Conservation (phyloP, 2,888 invertebrate species). For the Lumbricus terrestris region DNA sequence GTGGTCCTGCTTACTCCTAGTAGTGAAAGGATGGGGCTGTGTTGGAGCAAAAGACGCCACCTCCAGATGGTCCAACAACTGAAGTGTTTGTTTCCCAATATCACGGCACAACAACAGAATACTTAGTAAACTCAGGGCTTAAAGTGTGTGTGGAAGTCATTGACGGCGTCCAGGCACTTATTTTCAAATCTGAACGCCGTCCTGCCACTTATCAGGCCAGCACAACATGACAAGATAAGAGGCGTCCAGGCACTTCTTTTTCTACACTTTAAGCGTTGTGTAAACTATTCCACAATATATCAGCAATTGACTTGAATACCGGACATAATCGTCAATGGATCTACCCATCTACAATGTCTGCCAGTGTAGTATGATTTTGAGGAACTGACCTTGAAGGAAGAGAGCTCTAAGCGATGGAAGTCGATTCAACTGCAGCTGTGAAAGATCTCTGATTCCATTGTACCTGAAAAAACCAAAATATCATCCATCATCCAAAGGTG, state of each 20-base stretch:
- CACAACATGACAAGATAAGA: no score
- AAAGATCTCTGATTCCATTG: constrained; percentile 58
- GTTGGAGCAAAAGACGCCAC: no score
- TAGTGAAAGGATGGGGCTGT: no score
- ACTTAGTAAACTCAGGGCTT: no score
- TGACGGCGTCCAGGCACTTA: no score
- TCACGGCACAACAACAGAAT: not conserved
- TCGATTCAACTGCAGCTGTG: constrained; percentile 51
- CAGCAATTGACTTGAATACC: not conserved
- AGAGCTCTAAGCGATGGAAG: constrained; percentile 57
- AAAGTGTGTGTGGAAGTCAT: no score
- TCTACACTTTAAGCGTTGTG: no score
- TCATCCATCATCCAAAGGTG: not conserved
- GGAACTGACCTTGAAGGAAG: constrained; percentile 55
- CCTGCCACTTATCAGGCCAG: no score
- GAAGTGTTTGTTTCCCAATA: not conserved
- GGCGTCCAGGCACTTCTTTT: no score
- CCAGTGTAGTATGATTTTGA: not conserved
- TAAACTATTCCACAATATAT: not conserved
- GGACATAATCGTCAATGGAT: not conserved
- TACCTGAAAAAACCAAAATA: constrained; percentile 48
- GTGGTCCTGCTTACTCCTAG: no score
- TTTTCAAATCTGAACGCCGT: no score
- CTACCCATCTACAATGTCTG: not conserved
- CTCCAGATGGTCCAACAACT: not conserved